Base-by-base conservation (phyloP, 2,888 invertebrate species). In the Dexiosoma caninum region DNA sequence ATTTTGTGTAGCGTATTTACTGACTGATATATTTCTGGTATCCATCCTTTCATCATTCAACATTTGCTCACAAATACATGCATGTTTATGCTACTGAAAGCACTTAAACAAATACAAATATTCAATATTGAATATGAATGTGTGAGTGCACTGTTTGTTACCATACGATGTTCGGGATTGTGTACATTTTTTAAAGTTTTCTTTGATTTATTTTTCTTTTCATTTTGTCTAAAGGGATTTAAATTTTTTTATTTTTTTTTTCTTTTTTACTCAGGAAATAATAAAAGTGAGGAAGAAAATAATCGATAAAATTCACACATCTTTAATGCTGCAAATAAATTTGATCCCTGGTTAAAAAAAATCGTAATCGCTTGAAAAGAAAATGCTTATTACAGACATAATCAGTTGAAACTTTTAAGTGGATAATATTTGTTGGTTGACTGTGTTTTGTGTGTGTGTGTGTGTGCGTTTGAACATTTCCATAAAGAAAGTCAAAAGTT, bases 281-380 rank as follows among this genome's bases (percentile, higher is more conserved):
- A 42, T n/a, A 40, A 53, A 30, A 40, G 40, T 59, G 42, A 2
- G 23, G n/a, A 32, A 23, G 42, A n/a, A 40, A 7, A 23, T 67
- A 67, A 67, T 67, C 32, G 60, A 32, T 27, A 44, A n/a, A 21
- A 51, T n/a, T 40, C 10, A n/a, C n/a, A 46, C 44, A 62, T 46
- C 10, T 27, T 16, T 16, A 60, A 60, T 60, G 27, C 12, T 5
- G n/a, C 21, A 16, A 12, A 62, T 16, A 14, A 62, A 10, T 30
- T 0, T 19, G 42, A n/a, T 32, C 21, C 16, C 44, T 60, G 1
- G 27, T 37, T 14, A 51, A 23, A 37, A 55, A 5, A 27, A 27
- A n/a, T 2, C 1, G 1, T 21, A 12, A 21, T 23, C 37, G 37
- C n/a, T 37, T 19, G 19, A 19, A 57, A 37, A 57, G 21, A 57